phyloP scores from a whole-genome alignment of 2,888 invertebrate genomes.

The Sinopyrophorus schimmeli region DNA sequence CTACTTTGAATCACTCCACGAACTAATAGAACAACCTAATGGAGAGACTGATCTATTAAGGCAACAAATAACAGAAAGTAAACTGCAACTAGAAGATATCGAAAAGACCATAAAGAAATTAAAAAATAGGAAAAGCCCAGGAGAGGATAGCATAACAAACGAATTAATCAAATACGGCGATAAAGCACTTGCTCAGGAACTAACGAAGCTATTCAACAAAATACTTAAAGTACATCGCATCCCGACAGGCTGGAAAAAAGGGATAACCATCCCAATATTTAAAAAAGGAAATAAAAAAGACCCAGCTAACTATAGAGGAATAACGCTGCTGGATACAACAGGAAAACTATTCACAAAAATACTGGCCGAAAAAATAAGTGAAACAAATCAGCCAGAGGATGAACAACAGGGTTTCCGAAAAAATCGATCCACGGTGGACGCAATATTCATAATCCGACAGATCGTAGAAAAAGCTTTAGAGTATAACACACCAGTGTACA shows the following conservation, averaged over 20 bases:
- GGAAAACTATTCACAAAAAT: not conserved
- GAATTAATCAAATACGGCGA: too few species aligned
- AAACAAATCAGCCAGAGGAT: too few species aligned
- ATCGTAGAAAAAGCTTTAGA: too few species aligned
- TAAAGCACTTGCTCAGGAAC: slow-evolving; percentile 4
- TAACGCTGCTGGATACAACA: too few species aligned
- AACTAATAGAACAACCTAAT: slow-evolving; percentile 1
- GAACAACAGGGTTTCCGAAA: too few species aligned
- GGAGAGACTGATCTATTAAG: slow-evolving; percentile 1
- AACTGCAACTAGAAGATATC: slow-evolving; percentile 1
- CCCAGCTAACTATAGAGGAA: too few species aligned
- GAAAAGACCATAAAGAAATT: slow-evolving; percentile 4
- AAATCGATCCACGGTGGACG: slow-evolving; percentile 4
- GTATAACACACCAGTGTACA: not conserved
- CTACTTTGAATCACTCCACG: not conserved
- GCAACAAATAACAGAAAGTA: too few species aligned
- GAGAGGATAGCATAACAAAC: slow-evolving; percentile 2
- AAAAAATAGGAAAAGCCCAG: too few species aligned
- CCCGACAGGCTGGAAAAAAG: slow-evolving; percentile 2
- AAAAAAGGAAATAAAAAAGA: too few species aligned
- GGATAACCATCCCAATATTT: too few species aligned
- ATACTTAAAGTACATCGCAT: not conserved
- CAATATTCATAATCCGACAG: too few species aligned
- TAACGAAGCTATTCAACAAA: slow-evolving; percentile 1
- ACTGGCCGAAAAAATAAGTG: too few species aligned